phyloP scores from a whole-genome alignment of 1,140 invertebrate genomes.

The Anoplolepis gracilipes region DNA sequence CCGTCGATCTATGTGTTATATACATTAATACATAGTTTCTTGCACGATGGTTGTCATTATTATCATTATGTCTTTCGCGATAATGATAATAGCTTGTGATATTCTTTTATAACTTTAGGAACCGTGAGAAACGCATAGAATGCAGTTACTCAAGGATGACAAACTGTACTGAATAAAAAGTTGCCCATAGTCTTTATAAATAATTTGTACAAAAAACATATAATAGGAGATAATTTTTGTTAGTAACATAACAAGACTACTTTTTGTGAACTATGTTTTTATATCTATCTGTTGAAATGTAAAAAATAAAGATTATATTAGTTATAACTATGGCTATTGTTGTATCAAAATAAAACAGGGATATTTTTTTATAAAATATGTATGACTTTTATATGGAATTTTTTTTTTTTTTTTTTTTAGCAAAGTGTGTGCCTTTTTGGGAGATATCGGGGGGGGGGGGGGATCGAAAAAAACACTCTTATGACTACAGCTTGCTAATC shows the following conservation, averaged over 20 bases:
- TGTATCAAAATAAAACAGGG: slow-evolving; percentile 39
- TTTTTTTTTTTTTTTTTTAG: not conserved
- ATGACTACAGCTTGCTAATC: slow-evolving; percentile 78
- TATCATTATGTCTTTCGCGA: slow-evolving; percentile 15
- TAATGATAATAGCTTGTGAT: slow-evolving; percentile 73
- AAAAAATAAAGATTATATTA: slow-evolving; percentile 64
- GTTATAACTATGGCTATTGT: slow-evolving; percentile 22
- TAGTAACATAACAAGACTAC: slow-evolving; percentile 47
- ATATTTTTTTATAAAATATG: slow-evolving; percentile 43
- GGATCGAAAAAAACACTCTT: slow-evolving; percentile 71
- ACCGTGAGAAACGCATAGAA: slow-evolving; percentile 18
- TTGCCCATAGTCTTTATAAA: slow-evolving; percentile 36
- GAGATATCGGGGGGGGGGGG: slow-evolving; percentile 40
- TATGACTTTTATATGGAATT: slow-evolving; percentile 17
- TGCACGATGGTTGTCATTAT: slow-evolving; percentile 5
- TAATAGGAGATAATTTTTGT: slow-evolving; percentile 45
- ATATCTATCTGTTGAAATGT: slow-evolving; percentile 46
- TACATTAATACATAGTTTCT: slow-evolving; percentile 13
- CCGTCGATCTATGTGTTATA: slow-evolving; percentile 36
- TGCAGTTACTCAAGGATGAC: not conserved
- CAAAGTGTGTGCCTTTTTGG: not conserved
- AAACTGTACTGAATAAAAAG: slow-evolving; percentile 20
- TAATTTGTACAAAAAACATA: slow-evolving; percentile 65
- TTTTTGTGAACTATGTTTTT: slow-evolving; percentile 20
- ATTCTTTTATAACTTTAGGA: slow-evolving; percentile 58